phyloP scores from a whole-genome alignment of 2,888 invertebrate species.

The Uloborus plumipes region DNA sequence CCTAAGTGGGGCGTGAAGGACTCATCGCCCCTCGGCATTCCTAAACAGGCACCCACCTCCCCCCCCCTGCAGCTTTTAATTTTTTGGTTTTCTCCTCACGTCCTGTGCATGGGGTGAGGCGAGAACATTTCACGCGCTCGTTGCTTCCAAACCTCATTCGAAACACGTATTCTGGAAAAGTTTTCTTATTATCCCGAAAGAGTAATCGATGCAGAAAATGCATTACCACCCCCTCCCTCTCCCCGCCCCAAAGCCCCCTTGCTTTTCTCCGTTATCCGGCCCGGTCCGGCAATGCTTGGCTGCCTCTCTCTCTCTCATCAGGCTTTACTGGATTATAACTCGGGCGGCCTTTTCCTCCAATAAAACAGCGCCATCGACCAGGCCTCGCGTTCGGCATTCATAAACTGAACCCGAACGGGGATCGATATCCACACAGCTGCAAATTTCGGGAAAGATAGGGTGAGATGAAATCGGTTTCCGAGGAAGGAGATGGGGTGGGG shows the following conservation, averaged over 20 bases:
- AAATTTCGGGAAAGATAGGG: slow-evolving; percentile 40
- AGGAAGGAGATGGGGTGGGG: not conserved
- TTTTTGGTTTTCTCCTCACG: slow-evolving; percentile 60
- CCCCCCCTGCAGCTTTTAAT: slow-evolving; percentile 36
- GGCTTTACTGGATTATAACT: slow-evolving; percentile 58
- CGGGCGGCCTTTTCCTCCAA: slow-evolving; percentile 36
- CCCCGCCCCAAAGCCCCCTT: no score
- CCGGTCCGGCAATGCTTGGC: slow-evolving; percentile 26
- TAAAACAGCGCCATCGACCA: slow-evolving; percentile 58
- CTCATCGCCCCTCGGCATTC: slow-evolving; percentile 12
- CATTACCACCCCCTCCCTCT: slow-evolving; percentile 34
- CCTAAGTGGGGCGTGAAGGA: slow-evolving; percentile 29
- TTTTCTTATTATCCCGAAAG: slow-evolving; percentile 63
- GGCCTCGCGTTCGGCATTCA: slow-evolving; percentile 50
- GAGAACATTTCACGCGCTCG: slow-evolving; percentile 47
- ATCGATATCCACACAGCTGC: slow-evolving; percentile 52
- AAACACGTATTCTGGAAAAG: slow-evolving; percentile 49
- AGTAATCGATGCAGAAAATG: slow-evolving; percentile 64
- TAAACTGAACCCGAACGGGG: slow-evolving; percentile 36
- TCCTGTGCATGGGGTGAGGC: slow-evolving; percentile 35
- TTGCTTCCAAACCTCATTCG: slow-evolving; percentile 37
- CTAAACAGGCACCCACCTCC: not conserved
- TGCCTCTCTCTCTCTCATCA: slow-evolving; percentile 54
- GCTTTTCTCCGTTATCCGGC: slow-evolving; percentile 2
- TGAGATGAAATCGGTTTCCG: slow-evolving; percentile 13